Conservation (phyloP, 1,140 invertebrate species). For the Apolygus lucorum region DNA sequence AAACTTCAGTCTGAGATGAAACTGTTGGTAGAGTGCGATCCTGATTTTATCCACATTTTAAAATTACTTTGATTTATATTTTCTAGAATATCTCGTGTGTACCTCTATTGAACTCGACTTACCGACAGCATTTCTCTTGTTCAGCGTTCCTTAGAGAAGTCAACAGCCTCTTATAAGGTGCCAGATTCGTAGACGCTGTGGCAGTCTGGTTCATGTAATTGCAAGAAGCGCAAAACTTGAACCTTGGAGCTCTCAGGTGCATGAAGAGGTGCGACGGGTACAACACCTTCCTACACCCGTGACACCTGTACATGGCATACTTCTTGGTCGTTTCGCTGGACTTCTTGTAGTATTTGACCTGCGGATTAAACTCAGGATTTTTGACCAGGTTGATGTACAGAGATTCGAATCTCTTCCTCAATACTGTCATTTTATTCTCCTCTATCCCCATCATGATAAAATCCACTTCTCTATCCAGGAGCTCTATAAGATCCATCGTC, state of each 20-base stretch:
- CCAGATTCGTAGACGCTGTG: constrained; percentile 9
- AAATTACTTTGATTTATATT: no score
- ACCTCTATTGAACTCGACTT: no score
- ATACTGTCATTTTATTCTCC: not conserved
- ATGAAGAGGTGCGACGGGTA: not conserved
- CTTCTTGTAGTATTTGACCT: constrained; percentile 3
- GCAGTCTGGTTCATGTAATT: not conserved
- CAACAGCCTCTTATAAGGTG: constrained; percentile 12
- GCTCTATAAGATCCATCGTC: not conserved
- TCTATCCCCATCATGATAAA: constrained; percentile 9
- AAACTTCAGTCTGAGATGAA: no score
- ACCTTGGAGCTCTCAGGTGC: not conserved
- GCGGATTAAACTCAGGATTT: constrained; percentile 6
- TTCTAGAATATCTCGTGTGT: no score
- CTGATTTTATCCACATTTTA: no score
- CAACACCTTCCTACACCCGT: not conserved
- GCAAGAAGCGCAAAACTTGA: constrained; percentile 12
- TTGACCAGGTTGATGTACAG: constrained; percentile 9
- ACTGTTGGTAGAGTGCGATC: no score
- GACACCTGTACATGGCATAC: constrained; percentile 4
- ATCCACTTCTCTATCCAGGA: constrained; percentile 16
- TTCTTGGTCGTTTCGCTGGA: not conserved
- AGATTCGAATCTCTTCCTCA: constrained; percentile 12
- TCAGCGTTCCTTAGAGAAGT: constrained; percentile 1
- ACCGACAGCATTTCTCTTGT: constrained; percentile 2